Base-by-base conservation (phyloP, 2,888 invertebrate species). In the Lycia hirtaria region DNA sequence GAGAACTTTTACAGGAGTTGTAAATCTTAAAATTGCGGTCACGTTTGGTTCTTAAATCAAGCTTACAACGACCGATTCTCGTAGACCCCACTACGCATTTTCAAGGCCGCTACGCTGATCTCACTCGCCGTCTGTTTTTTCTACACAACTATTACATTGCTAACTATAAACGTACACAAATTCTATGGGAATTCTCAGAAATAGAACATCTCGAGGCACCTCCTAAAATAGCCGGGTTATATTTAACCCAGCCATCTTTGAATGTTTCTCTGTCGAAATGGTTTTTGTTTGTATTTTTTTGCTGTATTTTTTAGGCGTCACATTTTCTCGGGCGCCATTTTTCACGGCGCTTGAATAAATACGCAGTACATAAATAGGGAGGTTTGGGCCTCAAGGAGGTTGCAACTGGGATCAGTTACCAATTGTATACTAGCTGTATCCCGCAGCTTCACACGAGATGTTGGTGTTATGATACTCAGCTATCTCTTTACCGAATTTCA, bases 21-120 rank as follows among this genome's bases (percentile, higher is more conserved):
- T n/a, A n/a, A n/a, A n/a, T n/a, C n/a, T n/a, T n/a, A 15, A 15
- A 35, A 14, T 10, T 12, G 10, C n/a, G n/a, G n/a, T 10, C 26
- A 28, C 10, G 15, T 28, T 17, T 6, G 4, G 15, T 10, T 38
- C 26, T 6, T 1, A 15, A 26, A 15, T 19, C 43, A 51, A 58
- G 49, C 54, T 53, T 35, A 63, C 76, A 80, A 72, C 74, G 78
- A 71, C 87, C 86, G 87, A 83, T 87, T 76, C 81, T 76, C 79
- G 70, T 69, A 71, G 69, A 73, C 66, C 69, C 75, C 73, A 76
- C 72, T 73, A 76, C 71, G 69, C 30, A 53, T 70, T 71, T 65
- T 72, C 87, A 90, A 90, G 90, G 90, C 72, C 85, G 69, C 59
- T 82, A 76, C 41, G 57, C 57, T 90, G 90, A 91, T 88, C 88